A percentile compares a stretch with the other conserved stretches of the same genome.
Conservation (phyloP, 2,113 vertebrate genomes). For the Sinocyclocheilus anshuiensis region DNA sequence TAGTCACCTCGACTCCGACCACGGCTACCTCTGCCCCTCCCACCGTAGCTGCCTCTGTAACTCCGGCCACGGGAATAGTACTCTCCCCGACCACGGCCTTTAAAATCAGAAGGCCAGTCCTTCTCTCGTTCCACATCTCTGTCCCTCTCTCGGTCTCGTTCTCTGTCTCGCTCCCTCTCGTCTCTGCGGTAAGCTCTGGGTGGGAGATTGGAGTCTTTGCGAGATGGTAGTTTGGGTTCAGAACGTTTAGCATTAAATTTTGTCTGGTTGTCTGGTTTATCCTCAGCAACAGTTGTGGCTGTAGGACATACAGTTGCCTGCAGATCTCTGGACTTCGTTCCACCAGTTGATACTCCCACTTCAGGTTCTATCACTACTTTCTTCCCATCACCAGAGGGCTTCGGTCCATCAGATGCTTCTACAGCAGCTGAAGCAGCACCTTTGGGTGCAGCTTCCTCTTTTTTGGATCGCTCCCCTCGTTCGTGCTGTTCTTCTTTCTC, state of each 20-base stretch:
- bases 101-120: conserved; percentile 91
- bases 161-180: conserved; percentile 87
- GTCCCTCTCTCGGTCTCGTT: conserved; percentile 73
- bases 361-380: conserved; percentile 61
- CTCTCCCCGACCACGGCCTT: conserved; percentile 91
- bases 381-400: conserved; percentile 64
- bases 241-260: conserved; percentile 77
- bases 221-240: conserved; percentile 77
- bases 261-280: conserved; percentile 80
- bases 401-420: conserved; percentile 73
- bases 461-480: conserved; percentile 79
- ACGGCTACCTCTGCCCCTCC: conserved; percentile 85
- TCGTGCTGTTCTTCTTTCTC: conserved; percentile 88
- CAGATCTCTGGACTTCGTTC: conserved; percentile 66
- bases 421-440: conserved; percentile 64
- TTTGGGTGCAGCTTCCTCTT: conserved; percentile 69
- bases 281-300: conserved; percentile 75
- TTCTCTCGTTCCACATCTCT: conserved; percentile 77
- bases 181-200: conserved; percentile 89
- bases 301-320: conserved; percentile 64
- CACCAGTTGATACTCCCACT: conserved; percentile 31
- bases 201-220: conserved; percentile 82
- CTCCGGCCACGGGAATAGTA: conserved; percentile 96
- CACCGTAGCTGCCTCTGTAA: conserved; percentile 91
- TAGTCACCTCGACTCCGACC: conserved; percentile 89